Conservation (phyloP, 2,797 vertebrate species). For the Pangasius macronema region DNA sequence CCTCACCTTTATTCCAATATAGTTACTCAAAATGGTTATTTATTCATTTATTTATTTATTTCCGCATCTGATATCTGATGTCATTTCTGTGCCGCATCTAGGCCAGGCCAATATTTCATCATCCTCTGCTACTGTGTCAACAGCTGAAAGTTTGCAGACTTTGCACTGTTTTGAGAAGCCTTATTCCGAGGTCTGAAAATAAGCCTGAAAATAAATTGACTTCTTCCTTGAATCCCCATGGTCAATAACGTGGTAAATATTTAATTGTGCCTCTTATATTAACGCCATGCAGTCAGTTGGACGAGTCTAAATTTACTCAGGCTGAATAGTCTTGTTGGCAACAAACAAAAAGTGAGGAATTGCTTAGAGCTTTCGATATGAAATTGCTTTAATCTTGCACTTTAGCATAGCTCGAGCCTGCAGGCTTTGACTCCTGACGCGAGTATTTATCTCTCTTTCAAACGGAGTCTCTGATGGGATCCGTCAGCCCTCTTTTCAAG, state of each 20-base stretch:
- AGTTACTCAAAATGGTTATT: not conserved
- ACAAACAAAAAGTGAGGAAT: conserved; percentile 18
- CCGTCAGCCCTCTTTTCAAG: conserved; percentile 14
- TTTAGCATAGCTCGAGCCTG: conserved; percentile 22
- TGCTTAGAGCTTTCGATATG: conserved; percentile 10
- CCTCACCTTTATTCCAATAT: too few relatives aligned
- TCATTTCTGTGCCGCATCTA: not conserved
- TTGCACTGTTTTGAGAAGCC: conserved; percentile 9
- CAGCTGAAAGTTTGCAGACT: conserved; percentile 14
- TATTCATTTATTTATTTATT: not conserved
- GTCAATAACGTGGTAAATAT: conserved; percentile 7
- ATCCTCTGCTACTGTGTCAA: conserved; percentile 10
- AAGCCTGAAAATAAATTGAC: not conserved
- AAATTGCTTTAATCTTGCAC: conserved; percentile 21
- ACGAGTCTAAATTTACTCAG: not conserved
- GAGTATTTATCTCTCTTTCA: conserved; percentile 26
- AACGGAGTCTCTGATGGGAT: conserved; percentile 23
- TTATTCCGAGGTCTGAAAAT: not conserved
- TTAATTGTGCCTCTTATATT: not conserved
- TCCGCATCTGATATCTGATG: not conserved
- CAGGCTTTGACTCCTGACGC: conserved; percentile 8
- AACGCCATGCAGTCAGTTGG: not conserved
- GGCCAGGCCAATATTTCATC: conserved; percentile 2
- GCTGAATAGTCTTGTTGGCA: conserved; percentile 2
- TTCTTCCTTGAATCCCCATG: not conserved